Evolutionary conservation across 1,140 invertebrate genomes (phyloP).

Genomic region (Forficula auricularia): DNA sequence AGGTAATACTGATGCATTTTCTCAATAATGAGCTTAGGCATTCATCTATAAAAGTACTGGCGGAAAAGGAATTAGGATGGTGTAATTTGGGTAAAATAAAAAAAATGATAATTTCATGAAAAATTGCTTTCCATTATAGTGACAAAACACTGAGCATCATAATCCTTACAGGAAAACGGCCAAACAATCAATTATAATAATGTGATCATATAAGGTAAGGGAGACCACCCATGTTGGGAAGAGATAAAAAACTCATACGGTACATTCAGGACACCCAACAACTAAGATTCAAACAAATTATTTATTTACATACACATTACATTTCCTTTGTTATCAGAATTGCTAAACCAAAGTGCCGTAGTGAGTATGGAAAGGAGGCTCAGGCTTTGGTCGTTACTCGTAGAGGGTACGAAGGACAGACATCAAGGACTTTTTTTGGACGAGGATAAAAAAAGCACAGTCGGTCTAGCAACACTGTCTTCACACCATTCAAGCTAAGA

Average conservation of each 20-base stretch:
- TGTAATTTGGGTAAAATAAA: slow-evolving; percentile 1
- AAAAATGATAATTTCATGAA: slow-evolving; percentile 13
- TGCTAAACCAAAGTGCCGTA: slow-evolving; percentile 8
- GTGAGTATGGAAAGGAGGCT: slow-evolving; percentile 4
- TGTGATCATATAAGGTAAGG: slow-evolving; percentile 10
- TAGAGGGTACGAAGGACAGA: slow-evolving; percentile 4
- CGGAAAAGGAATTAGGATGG: too few species aligned
- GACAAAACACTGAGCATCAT: slow-evolving; percentile 21
- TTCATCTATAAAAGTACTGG: too few species aligned
- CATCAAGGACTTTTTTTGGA: too few species aligned
- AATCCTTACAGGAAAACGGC: slow-evolving; percentile 19
- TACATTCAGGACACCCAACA: slow-evolving; percentile 13
- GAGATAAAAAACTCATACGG: slow-evolving; percentile 15
- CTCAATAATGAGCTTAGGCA: too few species aligned
- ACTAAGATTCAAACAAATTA: slow-evolving; percentile 14
- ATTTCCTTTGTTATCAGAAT: slow-evolving; percentile 1
- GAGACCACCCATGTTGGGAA: slow-evolving; percentile 13
- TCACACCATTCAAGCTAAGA: slow-evolving; percentile 11
- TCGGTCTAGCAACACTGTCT: neutral
- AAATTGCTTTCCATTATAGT: slow-evolving; percentile 20
- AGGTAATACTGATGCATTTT: too few species aligned
- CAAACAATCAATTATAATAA: slow-evolving; percentile 14
- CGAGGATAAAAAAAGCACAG: too few species aligned
- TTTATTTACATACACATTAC: slow-evolving; percentile 6
- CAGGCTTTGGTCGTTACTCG: slow-evolving; percentile 9